Evolutionary conservation across 35 echinoderm and acorn worm species (phyloP).

Genomic region (Strongylocentrotus purpuratus): DNA sequence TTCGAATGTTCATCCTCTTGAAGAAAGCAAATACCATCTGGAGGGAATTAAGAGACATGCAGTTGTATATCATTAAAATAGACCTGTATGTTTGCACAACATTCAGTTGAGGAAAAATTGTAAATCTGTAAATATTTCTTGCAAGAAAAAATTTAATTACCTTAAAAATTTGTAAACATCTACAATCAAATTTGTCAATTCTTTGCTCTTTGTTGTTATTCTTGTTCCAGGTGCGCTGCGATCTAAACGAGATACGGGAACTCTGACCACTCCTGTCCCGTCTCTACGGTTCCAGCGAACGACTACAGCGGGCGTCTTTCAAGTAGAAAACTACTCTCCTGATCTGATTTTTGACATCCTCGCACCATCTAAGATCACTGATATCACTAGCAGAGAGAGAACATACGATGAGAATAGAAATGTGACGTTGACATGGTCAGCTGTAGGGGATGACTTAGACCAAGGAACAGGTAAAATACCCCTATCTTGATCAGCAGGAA

Average conservation of each 20-base stretch:
- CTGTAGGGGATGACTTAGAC: constrained; percentile 2
- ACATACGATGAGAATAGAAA: not conserved
- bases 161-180: too few relatives aligned
- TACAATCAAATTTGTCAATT: too few relatives aligned
- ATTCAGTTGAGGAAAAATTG: too few relatives aligned
- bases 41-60: too few relatives aligned
- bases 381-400: not conserved
- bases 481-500: not conserved
- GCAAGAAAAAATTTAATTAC: too few relatives aligned
- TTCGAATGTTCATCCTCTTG: too few relatives aligned
- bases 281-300: not conserved
- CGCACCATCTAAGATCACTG: not conserved
- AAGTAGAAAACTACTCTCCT: not conserved
- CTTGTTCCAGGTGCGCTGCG: not conserved
- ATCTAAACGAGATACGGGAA: not conserved
- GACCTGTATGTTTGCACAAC: too few relatives aligned
- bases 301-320: not conserved
- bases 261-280: not conserved
- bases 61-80: too few relatives aligned
- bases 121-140: too few relatives aligned
- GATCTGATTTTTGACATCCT: not conserved
- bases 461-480: not conserved
- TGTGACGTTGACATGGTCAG: not conserved
- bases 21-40: too few relatives aligned
- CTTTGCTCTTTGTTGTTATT: not conserved